Evolutionary conservation across 1,140 invertebrate species (phyloP).

Genomic region (Drosophila equinoxialis): DNA sequence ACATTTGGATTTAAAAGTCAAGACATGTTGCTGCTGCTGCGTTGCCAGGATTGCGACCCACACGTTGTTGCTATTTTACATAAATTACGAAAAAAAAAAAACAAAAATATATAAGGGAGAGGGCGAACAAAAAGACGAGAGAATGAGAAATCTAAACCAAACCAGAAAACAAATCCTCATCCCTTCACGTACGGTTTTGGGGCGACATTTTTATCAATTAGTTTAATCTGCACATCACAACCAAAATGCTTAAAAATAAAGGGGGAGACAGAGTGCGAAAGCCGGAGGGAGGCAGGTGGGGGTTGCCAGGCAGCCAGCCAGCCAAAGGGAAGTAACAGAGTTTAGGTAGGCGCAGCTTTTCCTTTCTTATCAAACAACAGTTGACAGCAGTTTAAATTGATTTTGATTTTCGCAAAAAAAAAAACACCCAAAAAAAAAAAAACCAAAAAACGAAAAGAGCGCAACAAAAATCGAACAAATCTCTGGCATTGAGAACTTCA

Average conservation of each 20-base stretch:
- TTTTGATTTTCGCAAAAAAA: conserved; percentile 60
- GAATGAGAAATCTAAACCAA: conserved; percentile 39
- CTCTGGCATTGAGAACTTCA: conserved; percentile 69
- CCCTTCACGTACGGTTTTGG: conserved; percentile 54
- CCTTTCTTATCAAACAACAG: conserved; percentile 40
- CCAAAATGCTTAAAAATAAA: background rate
- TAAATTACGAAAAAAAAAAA: conserved; percentile 68
- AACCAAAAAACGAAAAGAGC: conserved; percentile 18
- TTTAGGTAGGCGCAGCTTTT: conserved; percentile 10
- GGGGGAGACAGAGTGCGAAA: background rate
- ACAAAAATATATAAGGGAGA: background rate
- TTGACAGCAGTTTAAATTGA: conserved; percentile 67
- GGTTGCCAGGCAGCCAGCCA: background rate
- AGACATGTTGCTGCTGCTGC: conserved; percentile 73
- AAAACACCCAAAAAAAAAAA: conserved; percentile 3
- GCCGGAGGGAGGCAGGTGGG: background rate
- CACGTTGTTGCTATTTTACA: conserved; percentile 77
- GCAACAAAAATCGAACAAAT: conserved; percentile 59
- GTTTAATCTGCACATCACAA: conserved; percentile 71
- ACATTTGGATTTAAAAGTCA: conserved; percentile 81
- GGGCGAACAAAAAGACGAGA: background rate
- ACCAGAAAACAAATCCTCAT: conserved; percentile 42
- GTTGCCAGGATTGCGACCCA: conserved; percentile 76
- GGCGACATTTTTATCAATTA: conserved; percentile 81
- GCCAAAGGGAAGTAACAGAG: background rate